Base-by-base conservation (phyloP, 2,888 invertebrate genomes). In the Bruchidius siliquastri region DNA sequence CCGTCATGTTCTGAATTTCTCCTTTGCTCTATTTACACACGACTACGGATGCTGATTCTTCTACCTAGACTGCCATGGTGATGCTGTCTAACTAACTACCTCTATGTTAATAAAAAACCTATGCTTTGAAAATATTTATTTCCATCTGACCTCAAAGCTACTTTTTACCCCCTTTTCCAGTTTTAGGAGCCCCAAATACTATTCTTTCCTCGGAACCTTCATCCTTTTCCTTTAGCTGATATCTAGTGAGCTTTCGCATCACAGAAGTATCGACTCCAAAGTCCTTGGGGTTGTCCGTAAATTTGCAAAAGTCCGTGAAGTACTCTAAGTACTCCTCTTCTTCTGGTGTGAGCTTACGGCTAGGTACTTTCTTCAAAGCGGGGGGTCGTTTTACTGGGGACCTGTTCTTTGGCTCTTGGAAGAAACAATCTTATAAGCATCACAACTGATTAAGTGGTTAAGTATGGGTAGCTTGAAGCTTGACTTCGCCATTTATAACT, bases 281-380 rank as follows among this genome's bases (percentile, higher is more conserved):
- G 49, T 80, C 78, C 20, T 72, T 71, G 0, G 79, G 79, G 77
- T 82, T 77, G 70, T 84, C 83, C 0, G 78, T 80, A 66, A 78
- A 77, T 71, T 80, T 77, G 74, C 85, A 84, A 75, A 80, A 84
- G 72, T 84, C 83, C 0, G 83, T 84, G 76, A 86, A 86, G 74
- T 79, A 84, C 20, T 81, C 80, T 71, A 86, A 77, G 74, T 83
- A 83, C 26, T 84, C 83, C 20, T 77, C 77, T 77, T 86, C 85
- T 8, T 76, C 76, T 32, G 77, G 77, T 0, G 85, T 84, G 10
- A 85, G 76, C 13, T 77, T 74, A 67, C 83, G 77, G 0, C 82
- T 81, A 20, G 82, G 82, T 10, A 78, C 77, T 8, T 80, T 77
- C 8, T 80, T 78, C 13, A 76, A 76, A 2, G 76, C 77, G 20